Conservation (phyloP, 2,888 invertebrate species). For the Sicus ferrugineus region DNA sequence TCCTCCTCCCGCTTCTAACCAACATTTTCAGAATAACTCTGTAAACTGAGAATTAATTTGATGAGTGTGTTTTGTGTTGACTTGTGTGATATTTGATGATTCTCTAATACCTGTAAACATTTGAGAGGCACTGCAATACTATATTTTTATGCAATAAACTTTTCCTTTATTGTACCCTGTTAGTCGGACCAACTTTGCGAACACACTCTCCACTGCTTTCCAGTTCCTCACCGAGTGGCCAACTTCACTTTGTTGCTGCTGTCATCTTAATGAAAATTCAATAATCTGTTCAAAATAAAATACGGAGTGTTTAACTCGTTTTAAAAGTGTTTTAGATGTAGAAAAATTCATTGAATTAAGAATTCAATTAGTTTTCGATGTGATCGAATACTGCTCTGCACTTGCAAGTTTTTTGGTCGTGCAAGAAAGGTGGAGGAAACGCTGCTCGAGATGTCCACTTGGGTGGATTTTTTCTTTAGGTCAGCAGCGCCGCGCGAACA, state of each 20-base stretch:
- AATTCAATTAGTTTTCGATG: slow-evolving; percentile 26
- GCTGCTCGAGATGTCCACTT: slow-evolving; percentile 24
- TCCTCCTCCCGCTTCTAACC: too few relatives aligned
- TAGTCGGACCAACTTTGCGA: background rate
- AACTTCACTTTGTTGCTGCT: slow-evolving; percentile 36
- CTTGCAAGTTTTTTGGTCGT: background rate
- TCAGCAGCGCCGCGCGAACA: slow-evolving; percentile 3
- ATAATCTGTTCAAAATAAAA: slow-evolving; percentile 45
- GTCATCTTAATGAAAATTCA: slow-evolving; percentile 46
- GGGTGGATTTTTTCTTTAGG: slow-evolving; percentile 27
- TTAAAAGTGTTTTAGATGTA: slow-evolving; percentile 34
- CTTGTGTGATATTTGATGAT: too few relatives aligned
- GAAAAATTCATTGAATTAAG: slow-evolving; percentile 28
- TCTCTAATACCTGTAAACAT: too few relatives aligned
- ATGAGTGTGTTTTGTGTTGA: too few relatives aligned
- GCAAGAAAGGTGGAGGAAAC: background rate
- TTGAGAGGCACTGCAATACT: background rate
- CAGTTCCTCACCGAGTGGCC: background rate
- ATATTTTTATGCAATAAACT: background rate
- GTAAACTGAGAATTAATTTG: too few relatives aligned
- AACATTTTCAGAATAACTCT: too few relatives aligned
- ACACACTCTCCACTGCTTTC: background rate
- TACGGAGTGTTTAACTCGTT: slow-evolving; percentile 39
- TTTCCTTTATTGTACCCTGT: background rate
- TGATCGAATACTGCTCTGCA: slow-evolving; percentile 1